Conservation (phyloP, 2,797 vertebrate species). For the Sebastes dallii region DNA sequence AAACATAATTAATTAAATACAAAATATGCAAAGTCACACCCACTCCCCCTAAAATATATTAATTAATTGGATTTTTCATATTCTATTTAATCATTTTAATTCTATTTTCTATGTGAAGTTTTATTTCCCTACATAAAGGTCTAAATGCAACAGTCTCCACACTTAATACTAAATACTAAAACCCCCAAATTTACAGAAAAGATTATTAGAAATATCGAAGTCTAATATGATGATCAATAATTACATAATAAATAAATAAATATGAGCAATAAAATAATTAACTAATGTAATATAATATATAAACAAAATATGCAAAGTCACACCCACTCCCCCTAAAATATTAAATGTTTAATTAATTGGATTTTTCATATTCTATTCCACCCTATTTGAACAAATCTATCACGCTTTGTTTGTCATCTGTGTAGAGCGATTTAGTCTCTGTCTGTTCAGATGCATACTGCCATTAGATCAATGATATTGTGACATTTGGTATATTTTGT, state of each 20-base stretch:
- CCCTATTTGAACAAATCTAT: not conserved
- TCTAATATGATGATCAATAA: not conserved
- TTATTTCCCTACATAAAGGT: not conserved
- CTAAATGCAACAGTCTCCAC: not conserved
- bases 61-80: not conserved
- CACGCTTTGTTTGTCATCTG: constrained; percentile 41
- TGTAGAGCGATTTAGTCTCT: not conserved
- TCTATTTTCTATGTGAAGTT: not conserved
- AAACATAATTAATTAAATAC: no score
- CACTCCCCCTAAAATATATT: no score
- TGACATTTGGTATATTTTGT: constrained; percentile 1
- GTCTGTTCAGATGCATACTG: not conserved
- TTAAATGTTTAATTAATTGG: no score
- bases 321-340: no score
- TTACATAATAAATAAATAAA: not conserved
- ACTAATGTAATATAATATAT: not conserved
- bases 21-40: not conserved
- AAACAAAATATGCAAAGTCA: not conserved
- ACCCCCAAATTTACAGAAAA: not conserved
- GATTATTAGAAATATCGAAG: not conserved
- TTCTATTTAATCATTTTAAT: not conserved
- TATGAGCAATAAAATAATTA: not conserved
- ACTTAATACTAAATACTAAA: not conserved
- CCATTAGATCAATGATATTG: not conserved
- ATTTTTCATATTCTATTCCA: not conserved